A percentile compares a stretch with the other conserved stretches of the same genome.
Evolutionary conservation across 2,113 vertebrate species (phyloP).

Genomic region (Montifringilla adamsi): DNA sequence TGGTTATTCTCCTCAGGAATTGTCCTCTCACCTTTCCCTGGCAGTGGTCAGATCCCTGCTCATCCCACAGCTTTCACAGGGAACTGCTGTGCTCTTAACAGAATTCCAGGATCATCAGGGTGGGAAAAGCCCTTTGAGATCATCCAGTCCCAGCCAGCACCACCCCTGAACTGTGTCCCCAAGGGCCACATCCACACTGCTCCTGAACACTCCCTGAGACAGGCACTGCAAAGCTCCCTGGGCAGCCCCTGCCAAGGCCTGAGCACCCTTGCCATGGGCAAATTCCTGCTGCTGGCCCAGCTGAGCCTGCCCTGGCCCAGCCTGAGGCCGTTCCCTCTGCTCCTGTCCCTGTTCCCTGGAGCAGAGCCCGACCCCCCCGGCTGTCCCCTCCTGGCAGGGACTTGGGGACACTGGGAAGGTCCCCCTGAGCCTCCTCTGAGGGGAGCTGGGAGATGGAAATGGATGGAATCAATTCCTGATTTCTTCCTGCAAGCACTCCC

Average conservation of each 20-base stretch:
- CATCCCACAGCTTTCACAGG: background rate
- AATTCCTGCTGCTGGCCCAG: background rate
- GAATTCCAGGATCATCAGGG: background rate
- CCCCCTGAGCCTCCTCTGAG: background rate
- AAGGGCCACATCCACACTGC: background rate
- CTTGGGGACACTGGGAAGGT: no score
- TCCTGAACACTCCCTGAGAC: accelerated
- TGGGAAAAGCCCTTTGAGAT: background rate
- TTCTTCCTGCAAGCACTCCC: no score
- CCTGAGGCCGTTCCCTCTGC: background rate
- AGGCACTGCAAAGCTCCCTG: background rate
- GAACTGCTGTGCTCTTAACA: accelerated
- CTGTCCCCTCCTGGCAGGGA: background rate
- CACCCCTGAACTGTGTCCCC: background rate
- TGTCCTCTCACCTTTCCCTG: background rate
- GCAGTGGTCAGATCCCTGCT: background rate
- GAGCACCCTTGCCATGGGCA: background rate
- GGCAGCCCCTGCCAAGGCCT: background rate
- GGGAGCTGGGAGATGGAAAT: no score
- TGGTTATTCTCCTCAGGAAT: background rate
- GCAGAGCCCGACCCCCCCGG: background rate
- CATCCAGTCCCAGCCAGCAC: background rate
- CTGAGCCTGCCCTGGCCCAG: background rate
- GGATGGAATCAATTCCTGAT: no score
- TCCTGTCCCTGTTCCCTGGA: background rate